Conservation (phyloP, 2,888 invertebrate genomes). For the Eristalinus aeneus region DNA sequence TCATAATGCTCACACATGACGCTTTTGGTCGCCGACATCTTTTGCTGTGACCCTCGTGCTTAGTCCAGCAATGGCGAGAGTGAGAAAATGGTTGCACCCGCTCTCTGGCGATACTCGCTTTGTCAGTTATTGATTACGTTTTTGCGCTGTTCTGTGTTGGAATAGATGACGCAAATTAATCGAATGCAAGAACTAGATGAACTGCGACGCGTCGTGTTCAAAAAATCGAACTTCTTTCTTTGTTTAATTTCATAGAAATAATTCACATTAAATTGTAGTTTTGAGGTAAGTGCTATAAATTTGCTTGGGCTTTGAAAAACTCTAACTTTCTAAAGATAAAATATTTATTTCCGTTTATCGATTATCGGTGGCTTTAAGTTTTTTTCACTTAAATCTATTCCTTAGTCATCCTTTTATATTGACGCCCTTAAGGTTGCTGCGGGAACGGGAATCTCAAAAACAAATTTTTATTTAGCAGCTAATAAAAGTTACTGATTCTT, state of each 20-base stretch:
- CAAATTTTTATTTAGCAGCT: too few species aligned
- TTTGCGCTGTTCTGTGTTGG: not conserved
- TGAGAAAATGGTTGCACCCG: slow-evolving; percentile 40
- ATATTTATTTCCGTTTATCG: too few species aligned
- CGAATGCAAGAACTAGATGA: slow-evolving; percentile 26
- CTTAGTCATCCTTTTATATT: too few species aligned
- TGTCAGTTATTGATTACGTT: slow-evolving; percentile 59
- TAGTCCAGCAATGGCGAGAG: slow-evolving; percentile 33
- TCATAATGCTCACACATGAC: slow-evolving; percentile 40
- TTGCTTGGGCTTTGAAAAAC: too few species aligned
- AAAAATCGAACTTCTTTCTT: not conserved
- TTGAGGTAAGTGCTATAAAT: too few species aligned
- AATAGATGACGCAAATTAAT: slow-evolving; percentile 48
- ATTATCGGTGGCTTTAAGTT: too few species aligned
- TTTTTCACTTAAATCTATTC: too few species aligned
- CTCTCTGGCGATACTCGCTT: slow-evolving; percentile 35
- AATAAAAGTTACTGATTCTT: too few species aligned
- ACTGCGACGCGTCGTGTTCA: not conserved
- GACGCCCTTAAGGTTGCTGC: too few species aligned
- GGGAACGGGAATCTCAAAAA: too few species aligned
- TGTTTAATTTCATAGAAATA: not conserved
- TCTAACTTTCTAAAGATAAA: too few species aligned
- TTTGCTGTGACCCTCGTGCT: not conserved
- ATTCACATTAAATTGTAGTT: too few species aligned
- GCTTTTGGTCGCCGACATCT: not conserved